Percentiles rank a stretch among this genome's conserved stretches.
Evolutionary conservation across 2,888 invertebrate genomes (phyloP).

Genomic region (Chymomyza procnemis): DNA sequence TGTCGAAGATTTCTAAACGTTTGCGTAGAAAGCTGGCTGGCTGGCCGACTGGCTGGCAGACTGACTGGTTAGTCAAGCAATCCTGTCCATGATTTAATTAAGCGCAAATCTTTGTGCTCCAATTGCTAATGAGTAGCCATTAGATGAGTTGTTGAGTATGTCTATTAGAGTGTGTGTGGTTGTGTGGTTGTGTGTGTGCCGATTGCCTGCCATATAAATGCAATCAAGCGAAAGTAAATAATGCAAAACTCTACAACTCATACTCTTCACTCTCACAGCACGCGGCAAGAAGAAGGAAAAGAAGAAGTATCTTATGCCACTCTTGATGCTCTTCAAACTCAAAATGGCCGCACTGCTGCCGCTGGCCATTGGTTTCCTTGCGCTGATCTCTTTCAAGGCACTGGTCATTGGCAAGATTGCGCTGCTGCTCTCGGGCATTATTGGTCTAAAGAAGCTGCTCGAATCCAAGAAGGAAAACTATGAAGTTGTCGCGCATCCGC

Average conservation of each 20-base stretch:
- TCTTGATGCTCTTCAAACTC: slow-evolving; percentile 87
- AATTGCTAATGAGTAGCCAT: slow-evolving; percentile 62
- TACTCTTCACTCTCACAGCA: slow-evolving; percentile 79
- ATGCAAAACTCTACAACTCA: slow-evolving; percentile 28
- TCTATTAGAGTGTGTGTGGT: too few species aligned
- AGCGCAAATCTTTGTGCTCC: slow-evolving; percentile 47
- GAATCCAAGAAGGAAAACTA: slow-evolving; percentile 86
- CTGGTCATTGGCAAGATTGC: slow-evolving; percentile 90
- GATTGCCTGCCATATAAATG: slow-evolving; percentile 1
- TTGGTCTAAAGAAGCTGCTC: slow-evolving; percentile 86
- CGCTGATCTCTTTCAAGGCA: slow-evolving; percentile 90
- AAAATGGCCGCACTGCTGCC: slow-evolving; percentile 89
- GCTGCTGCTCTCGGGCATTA: slow-evolving; percentile 86
- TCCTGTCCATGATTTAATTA: slow-evolving; percentile 40
- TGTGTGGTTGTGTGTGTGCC: not conserved
- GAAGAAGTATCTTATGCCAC: slow-evolving; percentile 86
- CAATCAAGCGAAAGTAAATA: slow-evolving; percentile 64
- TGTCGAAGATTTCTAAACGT: slow-evolving; percentile 53
- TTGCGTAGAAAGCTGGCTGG: slow-evolving; percentile 63
- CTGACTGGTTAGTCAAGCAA: not conserved
- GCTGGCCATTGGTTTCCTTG: slow-evolving; percentile 86
- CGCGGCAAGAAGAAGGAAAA: slow-evolving; percentile 89
- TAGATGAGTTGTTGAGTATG: slow-evolving; percentile 11
- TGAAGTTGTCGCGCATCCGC: slow-evolving; percentile 87
- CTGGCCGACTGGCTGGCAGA: not conserved